Percentiles rank a stretch among this genome's conserved stretches.
Evolutionary conservation across 2,113 vertebrate genomes (phyloP).

Genomic region (Pygathrix nemaeus): DNA sequence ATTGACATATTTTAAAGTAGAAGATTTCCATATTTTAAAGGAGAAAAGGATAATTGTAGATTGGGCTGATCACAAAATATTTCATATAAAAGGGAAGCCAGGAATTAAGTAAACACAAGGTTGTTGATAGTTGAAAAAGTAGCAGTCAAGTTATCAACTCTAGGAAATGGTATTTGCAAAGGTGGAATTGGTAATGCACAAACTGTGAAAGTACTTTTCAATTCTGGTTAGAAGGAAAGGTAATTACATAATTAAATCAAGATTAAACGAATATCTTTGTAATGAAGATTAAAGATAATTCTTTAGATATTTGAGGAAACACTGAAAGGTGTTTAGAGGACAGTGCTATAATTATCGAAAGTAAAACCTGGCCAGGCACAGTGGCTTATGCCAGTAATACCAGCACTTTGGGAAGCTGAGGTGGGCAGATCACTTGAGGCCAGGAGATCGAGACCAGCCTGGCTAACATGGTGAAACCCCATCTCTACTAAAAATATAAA

Average conservation of each 20-base stretch:
- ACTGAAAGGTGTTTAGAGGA: background rate
- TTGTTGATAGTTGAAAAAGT: background rate
- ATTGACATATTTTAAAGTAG: background rate
- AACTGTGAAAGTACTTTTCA: background rate
- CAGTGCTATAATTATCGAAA: background rate
- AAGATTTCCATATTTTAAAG: background rate
- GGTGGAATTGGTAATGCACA: background rate
- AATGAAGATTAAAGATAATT: background rate
- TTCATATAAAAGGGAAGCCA: background rate
- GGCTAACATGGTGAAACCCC: too few species aligned
- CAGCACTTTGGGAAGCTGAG: too few species aligned
- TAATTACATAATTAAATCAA: background rate
- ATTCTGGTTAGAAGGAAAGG: background rate
- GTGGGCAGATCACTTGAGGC: too few species aligned
- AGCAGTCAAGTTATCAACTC: background rate
- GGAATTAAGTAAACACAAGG: background rate
- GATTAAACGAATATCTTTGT: background rate
- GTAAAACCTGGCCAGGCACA: background rate
- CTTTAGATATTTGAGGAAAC: background rate
- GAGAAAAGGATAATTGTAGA: background rate
- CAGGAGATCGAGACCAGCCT: too few species aligned
- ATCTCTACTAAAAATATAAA: too few species aligned
- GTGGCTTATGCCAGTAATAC: too few species aligned
- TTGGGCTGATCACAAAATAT: background rate
- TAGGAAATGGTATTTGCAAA: background rate